These are phyloP conservation scores for Shinisaurus crocodilurus DNA, from an alignment of 2,113 vertebrate species.

Conservation along the genomic window DNA sequence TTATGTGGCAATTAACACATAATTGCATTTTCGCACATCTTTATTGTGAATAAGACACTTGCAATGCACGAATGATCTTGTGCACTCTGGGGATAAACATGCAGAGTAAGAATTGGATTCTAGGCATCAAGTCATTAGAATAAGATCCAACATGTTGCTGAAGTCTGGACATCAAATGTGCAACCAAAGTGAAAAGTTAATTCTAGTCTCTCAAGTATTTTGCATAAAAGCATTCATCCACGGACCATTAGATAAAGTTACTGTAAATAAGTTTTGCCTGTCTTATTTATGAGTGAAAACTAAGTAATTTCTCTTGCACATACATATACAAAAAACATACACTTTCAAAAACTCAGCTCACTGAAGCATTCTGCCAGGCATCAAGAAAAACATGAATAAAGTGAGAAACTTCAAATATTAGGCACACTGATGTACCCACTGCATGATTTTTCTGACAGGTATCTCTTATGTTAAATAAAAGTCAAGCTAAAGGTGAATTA, in stretches of 20 bases:
- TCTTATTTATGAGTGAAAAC: constrained; percentile 80
- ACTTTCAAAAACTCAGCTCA: constrained; percentile 77
- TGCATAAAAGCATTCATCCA: constrained; percentile 84
- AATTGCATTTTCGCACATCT: constrained; percentile 48
- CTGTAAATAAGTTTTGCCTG: constrained; percentile 78
- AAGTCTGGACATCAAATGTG: constrained; percentile 75
- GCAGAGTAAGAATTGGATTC: constrained; percentile 65
- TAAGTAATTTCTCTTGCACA: constrained; percentile 75
- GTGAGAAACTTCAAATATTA: constrained; percentile 74
- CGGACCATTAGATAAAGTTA: constrained; percentile 82
- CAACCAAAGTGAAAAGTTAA: constrained; percentile 82
- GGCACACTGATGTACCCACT: constrained; percentile 69
- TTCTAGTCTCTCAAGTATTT: constrained; percentile 77
- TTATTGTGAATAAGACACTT: constrained; percentile 55
- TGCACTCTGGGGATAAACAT: constrained; percentile 57
- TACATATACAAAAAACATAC: constrained; percentile 72
- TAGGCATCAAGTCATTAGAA: constrained; percentile 62
- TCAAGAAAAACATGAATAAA: constrained; percentile 73
- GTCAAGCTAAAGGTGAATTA: constrained; percentile 71
- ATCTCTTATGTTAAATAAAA: constrained; percentile 78
- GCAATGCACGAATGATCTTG: constrained; percentile 54
- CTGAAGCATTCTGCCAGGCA: constrained; percentile 70
- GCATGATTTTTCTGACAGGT: constrained; percentile 74
- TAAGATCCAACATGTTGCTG: constrained; percentile 74
- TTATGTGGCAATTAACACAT: constrained; percentile 65